Base-by-base conservation (phyloP, 2,888 invertebrate genomes). In the Uloborus plumipes region DNA sequence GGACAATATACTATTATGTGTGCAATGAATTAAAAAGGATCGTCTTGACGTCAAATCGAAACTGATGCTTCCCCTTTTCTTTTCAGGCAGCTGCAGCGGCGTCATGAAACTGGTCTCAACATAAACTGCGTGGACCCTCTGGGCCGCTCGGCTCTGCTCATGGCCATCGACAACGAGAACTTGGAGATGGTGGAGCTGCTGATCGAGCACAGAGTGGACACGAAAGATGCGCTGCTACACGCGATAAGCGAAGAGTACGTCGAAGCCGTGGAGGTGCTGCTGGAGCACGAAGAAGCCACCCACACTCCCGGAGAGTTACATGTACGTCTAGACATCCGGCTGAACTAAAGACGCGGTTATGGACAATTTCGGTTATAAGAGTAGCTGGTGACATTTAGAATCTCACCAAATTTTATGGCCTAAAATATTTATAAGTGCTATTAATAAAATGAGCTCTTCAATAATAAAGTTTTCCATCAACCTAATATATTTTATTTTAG, bases 181-280 rank as follows among this genome's bases (percentile, higher is more conserved):
- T 91, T 98, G 87, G 97, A 98, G 91, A 97, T 98, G 97, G 93
- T 98, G 22, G 90, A 90, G 85, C 84, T 90, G 65, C 87, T 91
- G 51, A 87, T 91, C 77, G 87, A 88, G 31, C 86, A 88, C 84
- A 73, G 79, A 94, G 87, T 95, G 47, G 94, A 94, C 85, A 94
- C 97, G 1, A 94, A 93, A 88, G 97, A 97, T 88, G 94, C 96
- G 0, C 90, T 97, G 62, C 91, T 98, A 64, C 96, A 96, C 88
- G 94, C 98, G 83, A 98, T 98, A 87, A 95, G 95, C 88, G 95
- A 95, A 50, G 97, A 98, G 89, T 98, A 98, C 88, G 97, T 98
- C 22, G 98, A 98, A 89, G 98, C 97, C 11, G 97, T 98, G 0
- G 97, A 98, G 89, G 90, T 98, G 82, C 90, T 98, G 65, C 90